Percentiles rank a stretch among this genome's conserved stretches.
Evolutionary conservation across 2,888 invertebrate genomes (phyloP).

Genomic region (Chouioia cunea): DNA sequence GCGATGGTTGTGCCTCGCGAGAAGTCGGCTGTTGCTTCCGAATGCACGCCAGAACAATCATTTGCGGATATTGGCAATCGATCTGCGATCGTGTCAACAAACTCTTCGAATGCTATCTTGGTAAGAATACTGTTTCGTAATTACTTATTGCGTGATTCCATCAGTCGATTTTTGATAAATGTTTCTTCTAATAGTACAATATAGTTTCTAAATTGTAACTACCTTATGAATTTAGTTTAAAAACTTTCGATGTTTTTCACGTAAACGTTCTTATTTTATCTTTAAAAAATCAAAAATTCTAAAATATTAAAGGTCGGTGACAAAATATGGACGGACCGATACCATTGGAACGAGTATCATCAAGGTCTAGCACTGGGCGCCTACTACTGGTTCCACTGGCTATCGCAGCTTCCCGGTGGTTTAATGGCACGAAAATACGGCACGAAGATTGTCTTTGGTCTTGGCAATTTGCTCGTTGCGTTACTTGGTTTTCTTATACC

Average conservation of each 20-base stretch:
- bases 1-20: conserved; percentile 71
- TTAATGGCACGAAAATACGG: conserved; percentile 78
- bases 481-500: conserved; percentile 78
- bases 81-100: not conserved
- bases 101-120: conserved; percentile 10
- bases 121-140: conserved; percentile 16
- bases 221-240: too few species aligned
- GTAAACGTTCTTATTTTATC: too few species aligned
- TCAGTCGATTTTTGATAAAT: too few species aligned
- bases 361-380: conserved; percentile 77
- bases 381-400: conserved; percentile 82
- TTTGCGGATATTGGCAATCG: not conserved
- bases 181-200: too few species aligned
- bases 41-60: conserved; percentile 50
- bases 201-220: too few species aligned
- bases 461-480: conserved; percentile 75
- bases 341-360: conserved; percentile 76
- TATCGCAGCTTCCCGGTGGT: conserved; percentile 81
- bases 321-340: conserved; percentile 56
- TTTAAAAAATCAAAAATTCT: too few species aligned
- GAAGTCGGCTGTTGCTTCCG: conserved; percentile 53
- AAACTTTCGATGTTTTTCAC: too few species aligned
- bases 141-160: too few species aligned
- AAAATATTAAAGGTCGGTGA: conserved; percentile 1
- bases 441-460: conserved; percentile 79